These are phyloP conservation scores for Macroglossus sobrinus DNA, from an alignment of 2,113 vertebrate species.

Conservation along the genomic window DNA sequence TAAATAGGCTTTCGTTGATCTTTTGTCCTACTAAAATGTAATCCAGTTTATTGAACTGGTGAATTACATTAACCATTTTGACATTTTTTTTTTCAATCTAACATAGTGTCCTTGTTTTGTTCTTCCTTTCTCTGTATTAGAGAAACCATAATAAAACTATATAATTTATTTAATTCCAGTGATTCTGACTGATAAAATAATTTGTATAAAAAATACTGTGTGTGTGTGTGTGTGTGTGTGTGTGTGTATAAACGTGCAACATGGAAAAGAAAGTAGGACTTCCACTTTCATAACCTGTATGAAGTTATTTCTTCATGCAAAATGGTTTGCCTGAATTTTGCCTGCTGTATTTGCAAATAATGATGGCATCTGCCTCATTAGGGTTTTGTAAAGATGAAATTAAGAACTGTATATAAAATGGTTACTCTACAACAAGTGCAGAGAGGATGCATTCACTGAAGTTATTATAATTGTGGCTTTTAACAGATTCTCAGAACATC, in stretches of 20 bases:
- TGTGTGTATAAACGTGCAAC: background rate
- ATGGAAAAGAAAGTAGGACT: background rate
- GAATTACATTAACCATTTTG: constrained; percentile 83
- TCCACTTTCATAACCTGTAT: background rate
- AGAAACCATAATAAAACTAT: constrained; percentile 57
- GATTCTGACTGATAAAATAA: background rate
- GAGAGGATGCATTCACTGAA: background rate
- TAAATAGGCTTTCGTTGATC: constrained; percentile 81
- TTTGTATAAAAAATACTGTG: background rate
- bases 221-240: background rate
- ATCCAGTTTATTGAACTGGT: constrained; percentile 83
- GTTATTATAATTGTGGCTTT: background rate
- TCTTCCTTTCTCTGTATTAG: constrained; percentile 62
- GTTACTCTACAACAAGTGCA: background rate
- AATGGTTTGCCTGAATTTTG: background rate
- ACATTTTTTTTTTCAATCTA: constrained; percentile 83
- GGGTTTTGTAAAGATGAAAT: background rate
- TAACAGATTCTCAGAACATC: background rate
- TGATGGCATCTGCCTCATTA: background rate
- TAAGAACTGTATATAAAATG: background rate
- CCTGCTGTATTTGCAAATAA: background rate
- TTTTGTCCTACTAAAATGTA: constrained; percentile 84
- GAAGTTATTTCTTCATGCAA: background rate
- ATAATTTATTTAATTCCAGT: constrained; percentile 49
- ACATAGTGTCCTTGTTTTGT: constrained; percentile 77